These are phyloP conservation scores for Bryconaethiops microstoma DNA, from an alignment of 2,797 vertebrate species.

Conservation along the genomic window DNA sequence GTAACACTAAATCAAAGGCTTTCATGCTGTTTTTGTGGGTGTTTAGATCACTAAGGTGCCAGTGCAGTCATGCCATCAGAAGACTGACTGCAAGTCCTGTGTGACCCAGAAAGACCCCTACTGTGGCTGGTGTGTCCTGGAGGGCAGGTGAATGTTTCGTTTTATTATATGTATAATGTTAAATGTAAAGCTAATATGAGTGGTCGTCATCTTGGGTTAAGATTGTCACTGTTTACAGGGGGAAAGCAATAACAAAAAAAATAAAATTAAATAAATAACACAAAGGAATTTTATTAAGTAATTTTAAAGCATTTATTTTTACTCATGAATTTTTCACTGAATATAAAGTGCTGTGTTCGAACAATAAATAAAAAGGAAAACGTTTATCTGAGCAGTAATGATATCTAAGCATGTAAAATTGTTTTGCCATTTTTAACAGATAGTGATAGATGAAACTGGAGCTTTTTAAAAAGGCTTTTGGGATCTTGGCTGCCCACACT, in stretches of 20 bases:
- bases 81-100: constrained; percentile 85
- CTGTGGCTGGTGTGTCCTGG: constrained; percentile 95
- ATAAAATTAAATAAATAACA: too few relatives aligned
- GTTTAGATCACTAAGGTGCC: constrained; percentile 87
- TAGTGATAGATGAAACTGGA: neutral
- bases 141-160: constrained; percentile 84
- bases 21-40: constrained; percentile 17
- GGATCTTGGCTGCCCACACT: neutral
- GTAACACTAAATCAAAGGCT: neutral
- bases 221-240: too few relatives aligned
- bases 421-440: neutral
- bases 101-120: constrained; percentile 86
- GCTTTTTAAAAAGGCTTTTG: neutral
- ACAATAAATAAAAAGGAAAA: too few relatives aligned
- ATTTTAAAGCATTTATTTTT: too few relatives aligned
- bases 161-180: too few relatives aligned
- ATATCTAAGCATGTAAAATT: neutral
- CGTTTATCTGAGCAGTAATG: neutral
- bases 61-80: constrained; percentile 86
- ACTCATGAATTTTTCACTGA: too few relatives aligned
- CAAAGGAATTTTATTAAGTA: too few relatives aligned
- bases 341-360: too few relatives aligned
- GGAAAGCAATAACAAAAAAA: too few relatives aligned
- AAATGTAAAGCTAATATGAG: too few relatives aligned
- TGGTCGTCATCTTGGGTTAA: too few relatives aligned